Evolutionary conservation across 2,797 vertebrate species (phyloP).

Genomic region (Melanotaenia parkinsoni): DNA sequence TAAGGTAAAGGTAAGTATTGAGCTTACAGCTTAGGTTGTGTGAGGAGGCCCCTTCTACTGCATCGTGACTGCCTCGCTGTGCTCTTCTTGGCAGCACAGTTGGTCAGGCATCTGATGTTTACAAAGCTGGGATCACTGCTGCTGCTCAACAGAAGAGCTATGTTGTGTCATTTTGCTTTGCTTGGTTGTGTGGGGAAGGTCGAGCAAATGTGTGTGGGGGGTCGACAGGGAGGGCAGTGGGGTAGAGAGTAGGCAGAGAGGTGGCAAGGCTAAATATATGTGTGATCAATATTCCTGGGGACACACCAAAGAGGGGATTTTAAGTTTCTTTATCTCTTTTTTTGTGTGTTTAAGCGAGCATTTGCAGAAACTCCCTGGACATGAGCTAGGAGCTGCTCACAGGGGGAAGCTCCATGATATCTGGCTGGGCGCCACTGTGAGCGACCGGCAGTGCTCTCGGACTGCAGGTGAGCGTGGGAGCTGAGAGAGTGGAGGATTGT

Average conservation of each 20-base stretch:
- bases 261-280: conserved; percentile 27
- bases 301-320: conserved; percentile 59
- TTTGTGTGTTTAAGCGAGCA: conserved; percentile 22
- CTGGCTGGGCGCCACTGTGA: conserved; percentile 37
- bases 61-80: conserved; percentile 47
- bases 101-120: conserved; percentile 64
- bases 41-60: conserved; percentile 19
- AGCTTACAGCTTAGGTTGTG: not conserved
- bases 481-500: conserved; percentile 51
- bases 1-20: too few relatives aligned
- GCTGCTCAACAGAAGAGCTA: conserved; percentile 55
- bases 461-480: conserved; percentile 46
- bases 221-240: not conserved
- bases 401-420: conserved; percentile 34
- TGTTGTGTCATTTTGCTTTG: conserved; percentile 54
- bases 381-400: conserved; percentile 11
- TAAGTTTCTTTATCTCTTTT: not conserved
- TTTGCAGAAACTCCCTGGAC: conserved; percentile 45
- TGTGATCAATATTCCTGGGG: conserved; percentile 51
- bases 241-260: not conserved
- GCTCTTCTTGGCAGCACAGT: conserved; percentile 46
- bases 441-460: conserved; percentile 25
- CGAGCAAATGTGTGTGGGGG: conserved; percentile 26
- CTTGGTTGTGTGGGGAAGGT: conserved; percentile 48
- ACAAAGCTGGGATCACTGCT: conserved; percentile 71